Conservation (phyloP, 2,888 invertebrate species). For the Pocota personata region DNA sequence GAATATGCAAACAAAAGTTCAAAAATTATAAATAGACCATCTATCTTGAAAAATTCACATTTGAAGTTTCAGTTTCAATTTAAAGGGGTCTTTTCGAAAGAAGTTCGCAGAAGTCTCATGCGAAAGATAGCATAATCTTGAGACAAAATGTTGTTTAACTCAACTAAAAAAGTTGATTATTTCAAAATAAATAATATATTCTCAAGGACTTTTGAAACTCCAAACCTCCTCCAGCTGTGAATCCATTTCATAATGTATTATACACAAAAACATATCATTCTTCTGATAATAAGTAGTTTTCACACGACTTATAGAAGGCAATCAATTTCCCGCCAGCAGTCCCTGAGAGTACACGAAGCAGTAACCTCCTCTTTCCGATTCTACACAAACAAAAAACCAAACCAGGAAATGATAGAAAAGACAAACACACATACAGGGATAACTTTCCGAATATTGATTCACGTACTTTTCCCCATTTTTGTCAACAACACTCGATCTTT, state of each 20-base stretch:
- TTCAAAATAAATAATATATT: not conserved
- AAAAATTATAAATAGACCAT: too few species aligned
- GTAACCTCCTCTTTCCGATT: not conserved
- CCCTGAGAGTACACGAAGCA: not conserved
- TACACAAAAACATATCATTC: conserved; percentile 5
- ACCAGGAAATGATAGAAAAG: not conserved
- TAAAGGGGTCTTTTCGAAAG: too few species aligned
- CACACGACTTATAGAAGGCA: conserved; percentile 4
- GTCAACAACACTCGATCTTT: conserved; percentile 28
- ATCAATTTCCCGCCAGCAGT: conserved; percentile 27
- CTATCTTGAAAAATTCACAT: too few species aligned
- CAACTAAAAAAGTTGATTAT: not conserved
- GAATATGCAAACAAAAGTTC: too few species aligned
- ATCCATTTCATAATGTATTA: not conserved
- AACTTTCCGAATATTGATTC: conserved; percentile 5
- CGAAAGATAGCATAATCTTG: too few species aligned
- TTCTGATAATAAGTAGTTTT: conserved; percentile 14
- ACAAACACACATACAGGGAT: not conserved
- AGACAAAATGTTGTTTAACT: too few species aligned
- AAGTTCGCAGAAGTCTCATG: too few species aligned
- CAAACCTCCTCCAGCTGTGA: not conserved
- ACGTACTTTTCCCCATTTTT: conserved; percentile 3
- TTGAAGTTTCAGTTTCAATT: too few species aligned
- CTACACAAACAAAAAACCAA: not conserved
- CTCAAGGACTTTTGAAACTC: not conserved